A percentile compares a stretch with the other conserved stretches of the same genome.
These are phyloP conservation scores for Oedothorax gibbosus DNA, from an alignment of 1,140 invertebrate genomes.

Conservation along the genomic window DNA sequence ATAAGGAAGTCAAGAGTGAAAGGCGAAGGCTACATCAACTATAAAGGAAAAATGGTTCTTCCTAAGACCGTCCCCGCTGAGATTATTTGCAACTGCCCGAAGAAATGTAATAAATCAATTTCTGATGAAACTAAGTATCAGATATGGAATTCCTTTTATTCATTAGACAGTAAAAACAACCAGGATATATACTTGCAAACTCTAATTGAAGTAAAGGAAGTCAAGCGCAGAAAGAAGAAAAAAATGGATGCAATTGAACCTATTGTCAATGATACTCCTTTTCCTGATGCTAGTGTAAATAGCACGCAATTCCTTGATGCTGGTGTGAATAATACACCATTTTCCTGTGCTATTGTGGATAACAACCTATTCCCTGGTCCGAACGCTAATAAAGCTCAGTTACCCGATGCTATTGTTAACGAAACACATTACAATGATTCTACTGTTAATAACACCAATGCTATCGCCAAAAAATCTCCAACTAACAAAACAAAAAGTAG, in stretches of 20 bases:
- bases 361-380: too few relatives aligned
- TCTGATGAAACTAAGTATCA: neutral
- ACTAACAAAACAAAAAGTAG: neutral
- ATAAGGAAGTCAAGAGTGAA: neutral
- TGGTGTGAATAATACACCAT: too few relatives aligned
- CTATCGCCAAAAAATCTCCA: too few relatives aligned
- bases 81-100: neutral
- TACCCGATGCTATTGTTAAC: too few relatives aligned
- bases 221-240: neutral
- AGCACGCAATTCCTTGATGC: neutral
- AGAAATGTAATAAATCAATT: neutral
- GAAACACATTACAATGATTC: too few relatives aligned
- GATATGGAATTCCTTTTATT: neutral
- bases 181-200: neutral
- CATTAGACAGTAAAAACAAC: neutral
- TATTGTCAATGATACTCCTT: neutral
- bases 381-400: too few relatives aligned
- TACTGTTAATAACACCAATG: too few relatives aligned
- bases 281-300: neutral
- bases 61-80: neutral
- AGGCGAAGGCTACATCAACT: neutral
- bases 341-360: too few relatives aligned
- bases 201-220: neutral
- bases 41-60: neutral
- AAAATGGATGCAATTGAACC: neutral